These are phyloP conservation scores for Gulo gulo DNA, from an alignment of 2,113 vertebrate genomes.

Conservation along the genomic window DNA sequence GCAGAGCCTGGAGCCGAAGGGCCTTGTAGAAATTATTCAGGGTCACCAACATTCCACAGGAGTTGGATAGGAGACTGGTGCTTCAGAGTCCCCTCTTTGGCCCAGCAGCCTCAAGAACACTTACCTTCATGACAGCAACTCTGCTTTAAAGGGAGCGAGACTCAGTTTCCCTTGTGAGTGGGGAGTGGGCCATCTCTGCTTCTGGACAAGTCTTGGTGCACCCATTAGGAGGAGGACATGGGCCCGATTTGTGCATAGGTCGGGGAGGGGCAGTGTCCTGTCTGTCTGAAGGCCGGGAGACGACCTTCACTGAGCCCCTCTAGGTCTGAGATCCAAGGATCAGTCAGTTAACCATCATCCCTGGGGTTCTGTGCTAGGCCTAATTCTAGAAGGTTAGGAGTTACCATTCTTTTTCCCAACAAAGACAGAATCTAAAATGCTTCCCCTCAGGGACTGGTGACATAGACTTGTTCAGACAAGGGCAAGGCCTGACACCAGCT, in stretches of 20 bases:
- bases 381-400: not conserved
- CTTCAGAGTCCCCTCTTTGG: not conserved
- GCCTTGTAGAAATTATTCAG: conserved; percentile 22
- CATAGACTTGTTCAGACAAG: not conserved
- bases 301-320: not conserved
- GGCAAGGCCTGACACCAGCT: not conserved
- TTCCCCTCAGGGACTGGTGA: not conserved
- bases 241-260: not conserved
- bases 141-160: not conserved
- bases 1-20: not conserved
- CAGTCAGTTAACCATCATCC: no score
- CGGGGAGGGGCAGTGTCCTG: not conserved
- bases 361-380: not conserved
- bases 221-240: not conserved
- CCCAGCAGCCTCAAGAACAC: not conserved
- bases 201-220: not conserved
- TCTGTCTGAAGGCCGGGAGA: not conserved
- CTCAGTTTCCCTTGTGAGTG: not conserved
- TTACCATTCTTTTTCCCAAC: not conserved
- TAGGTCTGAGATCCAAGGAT: not conserved
- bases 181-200: not conserved
- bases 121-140: not conserved
- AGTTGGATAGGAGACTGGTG: not conserved
- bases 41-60: not conserved
- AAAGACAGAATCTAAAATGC: not conserved